Base-by-base conservation (phyloP, 2,113 vertebrate genomes). In the Platysteira castanea region DNA sequence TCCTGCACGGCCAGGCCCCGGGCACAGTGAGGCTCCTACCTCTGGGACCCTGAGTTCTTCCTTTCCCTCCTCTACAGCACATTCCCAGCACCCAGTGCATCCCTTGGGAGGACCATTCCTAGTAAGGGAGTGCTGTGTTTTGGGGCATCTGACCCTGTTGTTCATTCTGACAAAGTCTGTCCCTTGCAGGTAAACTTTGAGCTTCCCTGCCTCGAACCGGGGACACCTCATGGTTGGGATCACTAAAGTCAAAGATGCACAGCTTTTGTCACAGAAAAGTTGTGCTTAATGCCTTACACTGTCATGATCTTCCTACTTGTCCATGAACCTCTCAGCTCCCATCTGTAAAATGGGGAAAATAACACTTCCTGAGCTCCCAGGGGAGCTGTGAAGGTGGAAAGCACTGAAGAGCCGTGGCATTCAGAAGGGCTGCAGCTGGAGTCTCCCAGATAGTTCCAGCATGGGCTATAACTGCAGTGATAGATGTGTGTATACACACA, bases 351-450 rank as follows among this genome's bases (percentile, higher is more conserved):
- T 27, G 56, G 84, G 86, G 71, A 71, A 94, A 95, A 92, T 70
- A 94, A 56, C 80, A 89, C 60, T 95, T 95, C 68, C 60, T 59
- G 17, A 23, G 9, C 15, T 81, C 93, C 91, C 89, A 28, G 56
- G 65, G 76, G 89, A 90, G 10, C 69, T 60, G 2, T 81, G 89
- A 92, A 91, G 86, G 95, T 84, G 94, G 84, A 71, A 93, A 87
- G 92, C 83, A 24, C 89, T 71, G 84, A 81, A 33, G 95, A 90
- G 44, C 8, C 20, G 65, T 91, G 94, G 91, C 91, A 78, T n/a
- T 95, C 13, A 13, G 93, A 95, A n/a, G 75, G 9, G 6, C 49
- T 87, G 91, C 94, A 96, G 95, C 95, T 97, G 93, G 68, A 93
- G 76, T 10, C 76, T 44, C 15, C 4, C 89, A 71, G 84, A 52